Evolutionary conservation across 2,888 invertebrate species (phyloP).

Genomic region (Petrolisthes cinctipes): DNA sequence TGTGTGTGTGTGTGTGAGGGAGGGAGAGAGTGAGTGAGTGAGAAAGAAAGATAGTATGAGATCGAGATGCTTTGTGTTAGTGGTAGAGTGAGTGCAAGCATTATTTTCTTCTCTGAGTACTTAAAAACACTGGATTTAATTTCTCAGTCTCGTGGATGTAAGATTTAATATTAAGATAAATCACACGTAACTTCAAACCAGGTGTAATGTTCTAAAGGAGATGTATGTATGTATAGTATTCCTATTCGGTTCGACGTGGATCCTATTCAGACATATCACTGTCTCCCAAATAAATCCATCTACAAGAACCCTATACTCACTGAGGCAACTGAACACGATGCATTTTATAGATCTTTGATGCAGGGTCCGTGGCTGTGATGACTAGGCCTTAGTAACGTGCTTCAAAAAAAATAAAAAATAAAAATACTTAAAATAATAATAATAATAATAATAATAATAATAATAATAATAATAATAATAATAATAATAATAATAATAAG

Average conservation of each 20-base stretch:
- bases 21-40: slow-evolving; percentile 18
- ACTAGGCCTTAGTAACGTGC: too few species aligned
- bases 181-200: too few species aligned
- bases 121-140: neutral
- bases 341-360: too few species aligned
- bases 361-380: too few species aligned
- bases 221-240: too few species aligned
- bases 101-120: neutral
- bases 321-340: too few species aligned
- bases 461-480: neutral
- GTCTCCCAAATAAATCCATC: too few species aligned
- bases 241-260: too few species aligned
- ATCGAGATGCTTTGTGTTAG: neutral
- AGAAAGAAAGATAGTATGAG: slow-evolving; percentile 9
- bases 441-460: neutral
- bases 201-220: too few species aligned
- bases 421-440: neutral
- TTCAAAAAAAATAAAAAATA: too few species aligned
- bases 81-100: slow-evolving; percentile 1
- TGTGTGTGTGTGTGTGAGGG: neutral
- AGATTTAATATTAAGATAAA: neutral
- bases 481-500: neutral
- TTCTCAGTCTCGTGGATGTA: neutral
- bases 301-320: too few species aligned
- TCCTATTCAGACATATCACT: too few species aligned